Evolutionary conservation across 2,113 vertebrate genomes (phyloP), one percentile per base, ranked within the genome.

Genomic region (Pangasianodon gigas): DNA sequence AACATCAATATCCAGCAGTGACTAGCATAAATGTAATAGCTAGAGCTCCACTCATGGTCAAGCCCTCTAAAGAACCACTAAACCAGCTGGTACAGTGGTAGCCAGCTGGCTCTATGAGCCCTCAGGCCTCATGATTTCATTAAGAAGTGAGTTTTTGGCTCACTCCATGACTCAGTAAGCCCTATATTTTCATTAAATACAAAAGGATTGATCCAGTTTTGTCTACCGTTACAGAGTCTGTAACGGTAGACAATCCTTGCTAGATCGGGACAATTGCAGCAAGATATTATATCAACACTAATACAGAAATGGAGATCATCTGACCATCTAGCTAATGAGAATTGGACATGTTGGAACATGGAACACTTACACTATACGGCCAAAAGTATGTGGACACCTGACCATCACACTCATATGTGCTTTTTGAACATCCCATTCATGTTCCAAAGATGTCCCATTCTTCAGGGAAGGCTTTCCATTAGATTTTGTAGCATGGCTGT

Each of bases 71-170:
- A 58, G 32, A 82, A 60, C 32, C 18, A 84, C 81, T 41, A 4
- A 41, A 32, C 81, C 81, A 84, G 54, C 18, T 84, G 81, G 81
- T 29, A 24, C n/a, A 83, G 2, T 5, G n/a, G 54, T 13, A 21
- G 54, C 54, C 81, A 84, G 81, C 81, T 84, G 81, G 32, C 54
- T 41, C 51, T 19, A 56, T 82, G 10, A 32, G 51, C 80, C 80
- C 14, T 52, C 29, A 81, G 48, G 29, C 18, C 29, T 56, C 48
- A 51, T 81, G 18, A 37, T 37, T 37, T 32, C 29, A 82, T 56
- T 82, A 54, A 54, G n/a, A 82, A 54, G 3, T 8, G n/a, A 56
- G 80, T 56, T 0, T 84, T 60, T 37, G 32, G 54, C 54, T 84
- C 32, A 60, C 52, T 58, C 3, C 29, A 2, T 60, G 9, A 41